Conservation (phyloP, 2,888 invertebrate genomes). For the Aphrophora alni region DNA sequence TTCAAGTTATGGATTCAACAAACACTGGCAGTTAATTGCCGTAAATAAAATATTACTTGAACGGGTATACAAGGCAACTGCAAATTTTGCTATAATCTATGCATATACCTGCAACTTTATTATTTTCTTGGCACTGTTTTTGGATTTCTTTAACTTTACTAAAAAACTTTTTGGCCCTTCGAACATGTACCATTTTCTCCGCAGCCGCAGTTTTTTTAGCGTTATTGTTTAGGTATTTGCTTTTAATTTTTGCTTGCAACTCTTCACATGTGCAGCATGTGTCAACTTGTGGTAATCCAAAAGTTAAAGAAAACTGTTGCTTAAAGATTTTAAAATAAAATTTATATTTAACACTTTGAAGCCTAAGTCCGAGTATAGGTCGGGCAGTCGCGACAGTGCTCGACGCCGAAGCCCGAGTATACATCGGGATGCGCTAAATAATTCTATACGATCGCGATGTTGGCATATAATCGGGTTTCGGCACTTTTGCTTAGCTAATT, state of each 20-base stretch:
- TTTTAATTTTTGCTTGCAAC: constrained; percentile 44
- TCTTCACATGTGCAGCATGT: constrained; percentile 46
- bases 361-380: too few relatives aligned
- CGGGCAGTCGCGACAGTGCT: too few relatives aligned
- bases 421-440: too few relatives aligned
- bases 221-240: constrained; percentile 36
- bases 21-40: constrained; percentile 43
- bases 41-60: constrained; percentile 38
- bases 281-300: constrained; percentile 41
- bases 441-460: too few relatives aligned
- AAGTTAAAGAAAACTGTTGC: constrained; percentile 39
- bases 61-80: constrained; percentile 37
- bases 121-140: constrained; percentile 21
- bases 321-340: constrained; percentile 44
- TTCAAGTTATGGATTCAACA: constrained; percentile 47
- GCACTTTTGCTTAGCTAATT: too few relatives aligned
- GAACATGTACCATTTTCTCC: constrained; percentile 45
- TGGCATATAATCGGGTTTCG: too few relatives aligned
- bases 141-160: constrained; percentile 21
- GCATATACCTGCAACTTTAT: constrained; percentile 39
- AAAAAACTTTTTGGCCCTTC: constrained; percentile 48
- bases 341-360: too few relatives aligned
- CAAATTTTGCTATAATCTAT: constrained; percentile 41
- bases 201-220: constrained; percentile 45
- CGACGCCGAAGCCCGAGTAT: too few relatives aligned